Base-by-base conservation (phyloP, 2,888 invertebrate species). In the Lapara coniferarum region DNA sequence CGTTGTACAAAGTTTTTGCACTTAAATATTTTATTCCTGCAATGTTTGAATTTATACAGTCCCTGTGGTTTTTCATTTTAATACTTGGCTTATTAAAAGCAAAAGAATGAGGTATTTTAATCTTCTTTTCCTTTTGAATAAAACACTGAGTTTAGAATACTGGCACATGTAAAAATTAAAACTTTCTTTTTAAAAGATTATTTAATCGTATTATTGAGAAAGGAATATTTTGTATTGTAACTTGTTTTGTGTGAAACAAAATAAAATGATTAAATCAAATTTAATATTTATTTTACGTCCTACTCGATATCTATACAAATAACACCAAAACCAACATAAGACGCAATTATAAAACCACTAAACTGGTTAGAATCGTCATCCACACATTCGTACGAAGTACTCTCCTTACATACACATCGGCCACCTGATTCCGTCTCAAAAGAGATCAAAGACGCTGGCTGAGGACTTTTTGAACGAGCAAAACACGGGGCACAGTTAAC, bases 401-500 rank as follows among this genome's bases (percentile, higher is more conserved):
- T 44, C 13, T 63, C 53, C 19, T 46, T 46, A 19, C 53, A 52
- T 53, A 44, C 69, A 69, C 58, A 67, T 67, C 19, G 67, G 57
- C 14, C 51, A 68, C 71, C 71, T 71, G 66, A 71, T 74, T 73
- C 70, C 70, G 66, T 75, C 74, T 72, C 70, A 71, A 67, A 57
- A 58, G 71, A 73, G 70, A 77, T 77, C 74, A 77, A 77, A 74
- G 71, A 66, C 46, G 55, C 66, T 59, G 25, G 46, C 37, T 49
- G 58, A 57, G 69, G 69, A 73, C 71, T 71, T 72, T 74, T 74
- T 75, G 73, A 74, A 74, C 71, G 74, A 73, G 77, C 55, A 76
- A 77, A 79, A 76, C 74, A 77, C 72, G 74, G 75, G 69, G 70
- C 68, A 77, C 69, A 71, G 74, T 72, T 68, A 74, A 72, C 76